phyloP scores from a whole-genome alignment of 2,797 vertebrate species.

The Staurois parvus region DNA sequence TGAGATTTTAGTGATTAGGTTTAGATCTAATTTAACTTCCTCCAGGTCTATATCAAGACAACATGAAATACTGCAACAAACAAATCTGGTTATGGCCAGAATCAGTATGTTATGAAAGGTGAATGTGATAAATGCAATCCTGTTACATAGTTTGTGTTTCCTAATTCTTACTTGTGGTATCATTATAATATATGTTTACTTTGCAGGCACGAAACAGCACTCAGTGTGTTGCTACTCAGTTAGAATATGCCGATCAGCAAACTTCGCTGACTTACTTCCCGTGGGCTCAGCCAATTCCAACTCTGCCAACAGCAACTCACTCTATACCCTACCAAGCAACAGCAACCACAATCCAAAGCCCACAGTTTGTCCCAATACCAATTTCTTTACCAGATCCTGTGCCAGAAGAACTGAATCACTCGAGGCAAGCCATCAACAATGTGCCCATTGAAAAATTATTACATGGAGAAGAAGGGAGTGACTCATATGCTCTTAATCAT shows the following conservation, averaged over 20 bases:
- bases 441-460: slow-evolving; percentile 88
- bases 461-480: slow-evolving; percentile 81
- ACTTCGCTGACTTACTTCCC: slow-evolving; percentile 86
- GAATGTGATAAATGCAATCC: too few species aligned
- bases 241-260: slow-evolving; percentile 85
- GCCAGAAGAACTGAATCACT: slow-evolving; percentile 79
- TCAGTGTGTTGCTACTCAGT: slow-evolving; percentile 76
- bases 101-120: too few species aligned
- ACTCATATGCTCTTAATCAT: slow-evolving; percentile 79
- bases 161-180: neutral
- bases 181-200: slow-evolving; percentile 20
- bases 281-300: slow-evolving; percentile 88
- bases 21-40: too few species aligned
- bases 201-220: slow-evolving; percentile 78
- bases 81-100: too few species aligned
- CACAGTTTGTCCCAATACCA: slow-evolving; percentile 83
- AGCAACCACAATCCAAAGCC: slow-evolving; percentile 74
- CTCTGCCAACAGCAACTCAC: slow-evolving; percentile 71
- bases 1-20: too few species aligned
- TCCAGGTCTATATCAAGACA: too few species aligned
- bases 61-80: too few species aligned
- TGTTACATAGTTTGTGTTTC: neutral
- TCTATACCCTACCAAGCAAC: slow-evolving; percentile 78
- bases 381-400: slow-evolving; percentile 77
- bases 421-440: slow-evolving; percentile 72